Base-by-base conservation (phyloP, 2,797 vertebrate genomes). In the Manis crassicaudata region DNA sequence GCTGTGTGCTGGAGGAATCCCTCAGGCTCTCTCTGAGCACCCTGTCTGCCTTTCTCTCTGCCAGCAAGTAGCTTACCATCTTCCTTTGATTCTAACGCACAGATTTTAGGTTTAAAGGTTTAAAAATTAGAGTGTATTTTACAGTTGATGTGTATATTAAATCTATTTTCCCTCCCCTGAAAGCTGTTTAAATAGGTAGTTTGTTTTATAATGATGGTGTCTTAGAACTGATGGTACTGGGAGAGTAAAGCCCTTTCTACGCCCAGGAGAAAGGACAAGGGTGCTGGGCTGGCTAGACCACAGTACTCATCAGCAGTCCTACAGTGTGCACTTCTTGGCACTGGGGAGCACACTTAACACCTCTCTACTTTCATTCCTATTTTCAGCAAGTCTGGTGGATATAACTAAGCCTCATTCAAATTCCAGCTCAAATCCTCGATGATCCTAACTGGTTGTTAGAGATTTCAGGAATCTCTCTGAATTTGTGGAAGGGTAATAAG, bases 111-210 rank as follows among this genome's bases (percentile, higher is more conserved):
- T 65, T 35, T 29, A 70, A 58, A 23, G 11, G 25, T 72, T 92
- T 86, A 50, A 94, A 88, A 84, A 83, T 77, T 46, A 32, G 35
- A 77, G 27, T 35, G 23, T n/a, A n/a, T 89, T 82, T 96, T 52
- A 70, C 54, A 65, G 46, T 58, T 14, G 56, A 37, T 8, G 21
- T 11, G 20, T 32, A 21, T 35, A 17, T 70, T 56, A 27, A 40
- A 62, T 79, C 58, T 29, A 7, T 23, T 29, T n/a, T 14, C 50
- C 54, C 17, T 35, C 13, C 3, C 35, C 58, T 2, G 1, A 92
- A 90, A 82, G 68, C 63, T 40, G 11, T 58, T 67, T 84, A 7
- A 37, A 37, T 11, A n/a, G 37, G 54, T 21, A 23, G 52, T 43
- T 82, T 60, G 54, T 35, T 88, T 90, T 37, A 7, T 29, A 58